phyloP scores from a whole-genome alignment of 2,113 vertebrate species.

The Odocoileus virginianus region DNA sequence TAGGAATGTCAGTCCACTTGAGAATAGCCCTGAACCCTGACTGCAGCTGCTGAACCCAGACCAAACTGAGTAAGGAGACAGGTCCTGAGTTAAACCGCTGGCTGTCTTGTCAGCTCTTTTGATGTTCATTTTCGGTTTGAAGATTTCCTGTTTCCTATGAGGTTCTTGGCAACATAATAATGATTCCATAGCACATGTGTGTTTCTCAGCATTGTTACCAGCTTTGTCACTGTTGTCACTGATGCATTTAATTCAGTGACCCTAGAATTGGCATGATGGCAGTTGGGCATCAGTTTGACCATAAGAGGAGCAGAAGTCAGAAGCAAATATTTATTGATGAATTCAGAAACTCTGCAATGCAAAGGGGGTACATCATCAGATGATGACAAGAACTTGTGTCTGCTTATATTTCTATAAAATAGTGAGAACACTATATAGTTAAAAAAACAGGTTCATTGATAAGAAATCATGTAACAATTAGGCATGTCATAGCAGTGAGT shows the following conservation, averaged over 20 bases:
- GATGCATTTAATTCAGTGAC: constrained; percentile 11
- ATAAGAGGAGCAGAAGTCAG: not conserved
- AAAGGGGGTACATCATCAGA: not conserved
- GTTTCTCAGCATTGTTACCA: not conserved
- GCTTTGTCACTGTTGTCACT: not conserved
- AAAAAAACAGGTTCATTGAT: not conserved
- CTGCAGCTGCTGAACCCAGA: constrained; percentile 21
- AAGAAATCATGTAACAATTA: not conserved
- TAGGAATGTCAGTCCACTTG: not conserved
- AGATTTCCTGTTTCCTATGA: constrained; percentile 30
- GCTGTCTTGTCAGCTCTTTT: constrained; percentile 30
- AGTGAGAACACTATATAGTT: not conserved
- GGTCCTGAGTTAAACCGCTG: not conserved
- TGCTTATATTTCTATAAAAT: constrained; percentile 33
- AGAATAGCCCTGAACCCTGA: constrained; percentile 32
- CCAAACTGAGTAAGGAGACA: not conserved
- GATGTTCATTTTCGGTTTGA: constrained; percentile 32
- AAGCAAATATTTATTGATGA: not conserved
- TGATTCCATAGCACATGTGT: not conserved
- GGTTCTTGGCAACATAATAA: not conserved
- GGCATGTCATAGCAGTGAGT: not conserved
- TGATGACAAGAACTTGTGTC: not conserved
- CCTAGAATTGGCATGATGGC: not conserved
- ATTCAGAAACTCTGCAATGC: constrained; percentile 7
- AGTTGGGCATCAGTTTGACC: not conserved